These are phyloP conservation scores for Acanthornis magna DNA, from an alignment of 2,797 vertebrate genomes.

Conservation along the genomic window DNA sequence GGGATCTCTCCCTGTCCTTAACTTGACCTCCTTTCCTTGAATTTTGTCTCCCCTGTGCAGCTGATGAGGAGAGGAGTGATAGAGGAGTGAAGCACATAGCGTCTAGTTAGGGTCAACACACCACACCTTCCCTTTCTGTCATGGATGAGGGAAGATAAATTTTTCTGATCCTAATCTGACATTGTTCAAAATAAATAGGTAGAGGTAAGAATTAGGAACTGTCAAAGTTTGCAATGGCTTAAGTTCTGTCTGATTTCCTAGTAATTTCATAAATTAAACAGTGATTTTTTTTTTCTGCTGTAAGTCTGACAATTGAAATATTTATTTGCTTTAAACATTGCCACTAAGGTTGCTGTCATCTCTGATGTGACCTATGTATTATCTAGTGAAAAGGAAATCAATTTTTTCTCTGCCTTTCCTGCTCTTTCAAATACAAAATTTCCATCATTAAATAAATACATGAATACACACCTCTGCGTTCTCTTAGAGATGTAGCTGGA, in stretches of 20 bases:
- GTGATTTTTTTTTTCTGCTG: not conserved
- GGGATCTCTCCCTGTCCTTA: not conserved
- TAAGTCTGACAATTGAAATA: not conserved
- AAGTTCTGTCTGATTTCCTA: not conserved
- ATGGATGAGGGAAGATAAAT: not conserved
- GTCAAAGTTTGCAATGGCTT: not conserved
- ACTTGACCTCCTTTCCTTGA: rapidly evolving
- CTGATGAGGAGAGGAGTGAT: not conserved
- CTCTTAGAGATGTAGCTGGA: not conserved
- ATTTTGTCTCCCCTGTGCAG: not conserved
- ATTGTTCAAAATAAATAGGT: not conserved
- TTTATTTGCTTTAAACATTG: not conserved
- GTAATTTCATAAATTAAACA: not conserved
- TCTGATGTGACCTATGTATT: not conserved
- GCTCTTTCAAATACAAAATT: not conserved
- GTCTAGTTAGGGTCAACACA: not conserved
- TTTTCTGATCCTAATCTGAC: not conserved
- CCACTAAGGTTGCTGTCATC: not conserved
- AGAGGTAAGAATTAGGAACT: not conserved
- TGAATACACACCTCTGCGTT: not conserved
- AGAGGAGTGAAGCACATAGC: too few relatives aligned
- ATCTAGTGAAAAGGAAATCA: not conserved
- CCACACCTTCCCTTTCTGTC: not conserved
- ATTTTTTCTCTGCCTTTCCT: not conserved
- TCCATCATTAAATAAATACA: not conserved